Conservation (phyloP, 64 coral and sea anemone species). For the Porites lutea region DNA sequence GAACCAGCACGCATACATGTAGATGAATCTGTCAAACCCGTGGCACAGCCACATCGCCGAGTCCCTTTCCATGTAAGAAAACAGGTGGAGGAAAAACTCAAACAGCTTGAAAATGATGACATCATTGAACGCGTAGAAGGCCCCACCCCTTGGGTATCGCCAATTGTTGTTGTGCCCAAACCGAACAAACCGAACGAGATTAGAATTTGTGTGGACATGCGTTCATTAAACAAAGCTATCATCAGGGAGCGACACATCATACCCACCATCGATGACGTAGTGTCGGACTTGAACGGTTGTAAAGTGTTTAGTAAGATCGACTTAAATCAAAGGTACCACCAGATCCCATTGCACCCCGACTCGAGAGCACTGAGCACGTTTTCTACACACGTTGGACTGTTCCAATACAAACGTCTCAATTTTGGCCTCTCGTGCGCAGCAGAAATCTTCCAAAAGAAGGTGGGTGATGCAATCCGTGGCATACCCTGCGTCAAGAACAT, state of each 20-base stretch:
- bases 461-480: too few relatives aligned
- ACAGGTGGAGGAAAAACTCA: constrained; percentile 59
- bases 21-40: constrained; percentile 72
- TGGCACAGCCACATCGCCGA: constrained; percentile 61
- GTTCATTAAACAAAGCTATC: constrained; percentile 45
- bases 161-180: constrained; percentile 62
- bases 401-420: constrained; percentile 16
- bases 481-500: too few relatives aligned
- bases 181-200: constrained; percentile 55
- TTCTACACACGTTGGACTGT: constrained; percentile 57
- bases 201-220: constrained; percentile 62
- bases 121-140: constrained; percentile 76
- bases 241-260: constrained; percentile 35
- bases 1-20: constrained; percentile 73
- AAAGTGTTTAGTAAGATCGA: constrained; percentile 64
- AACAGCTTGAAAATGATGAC: constrained; percentile 56
- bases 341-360: constrained; percentile 38
- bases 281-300: constrained; percentile 51
- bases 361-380: constrained; percentile 66
- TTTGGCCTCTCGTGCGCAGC: constrained; percentile 45
- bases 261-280: constrained; percentile 46
- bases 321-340: constrained; percentile 50
- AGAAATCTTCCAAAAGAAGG: constrained; percentile 49
- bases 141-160: constrained; percentile 71
- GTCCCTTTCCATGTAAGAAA: constrained; percentile 69